These are phyloP conservation scores for Acronicta alni DNA, from an alignment of 2,888 invertebrate species.

Conservation along the genomic window DNA sequence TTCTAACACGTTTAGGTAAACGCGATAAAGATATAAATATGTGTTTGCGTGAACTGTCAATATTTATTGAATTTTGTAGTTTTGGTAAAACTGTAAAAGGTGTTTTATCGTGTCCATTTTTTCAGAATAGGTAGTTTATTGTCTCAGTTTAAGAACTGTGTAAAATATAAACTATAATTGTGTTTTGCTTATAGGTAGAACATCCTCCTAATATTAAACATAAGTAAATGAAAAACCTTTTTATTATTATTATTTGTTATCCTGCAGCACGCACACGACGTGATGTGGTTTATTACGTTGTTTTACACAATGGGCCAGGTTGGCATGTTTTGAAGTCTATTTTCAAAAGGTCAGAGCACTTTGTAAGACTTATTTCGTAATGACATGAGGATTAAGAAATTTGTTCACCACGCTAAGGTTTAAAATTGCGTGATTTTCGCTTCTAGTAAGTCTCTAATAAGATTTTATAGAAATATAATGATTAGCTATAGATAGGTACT, in stretches of 20 bases:
- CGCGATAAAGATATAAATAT: slow-evolving; percentile 33
- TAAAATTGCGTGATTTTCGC: background rate
- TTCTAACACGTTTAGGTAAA: slow-evolving; percentile 10
- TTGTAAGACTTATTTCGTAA: background rate
- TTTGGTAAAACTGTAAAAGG: too few relatives aligned
- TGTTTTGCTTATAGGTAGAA: too few relatives aligned
- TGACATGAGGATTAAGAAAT: background rate
- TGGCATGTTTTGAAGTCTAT: slow-evolving; percentile 2
- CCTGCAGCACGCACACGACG: slow-evolving; percentile 21
- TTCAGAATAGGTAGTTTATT: too few relatives aligned
- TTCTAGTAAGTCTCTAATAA: too few relatives aligned
- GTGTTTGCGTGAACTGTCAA: slow-evolving; percentile 19
- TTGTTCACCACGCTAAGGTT: background rate
- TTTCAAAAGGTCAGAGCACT: background rate
- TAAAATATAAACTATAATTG: background rate
- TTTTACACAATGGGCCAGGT: slow-evolving; percentile 4
- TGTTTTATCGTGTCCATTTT: too few relatives aligned
- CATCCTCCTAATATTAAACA: too few relatives aligned
- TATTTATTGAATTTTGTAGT: slow-evolving; percentile 3
- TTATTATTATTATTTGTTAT: slow-evolving; percentile 27
- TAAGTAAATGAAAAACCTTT: too few relatives aligned
- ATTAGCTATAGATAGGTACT: too few relatives aligned
- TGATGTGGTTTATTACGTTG: background rate
- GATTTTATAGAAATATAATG: too few relatives aligned
- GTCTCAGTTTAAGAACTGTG: background rate